Base-by-base conservation (phyloP, 2,888 invertebrate genomes). In the Metalampra italica region DNA sequence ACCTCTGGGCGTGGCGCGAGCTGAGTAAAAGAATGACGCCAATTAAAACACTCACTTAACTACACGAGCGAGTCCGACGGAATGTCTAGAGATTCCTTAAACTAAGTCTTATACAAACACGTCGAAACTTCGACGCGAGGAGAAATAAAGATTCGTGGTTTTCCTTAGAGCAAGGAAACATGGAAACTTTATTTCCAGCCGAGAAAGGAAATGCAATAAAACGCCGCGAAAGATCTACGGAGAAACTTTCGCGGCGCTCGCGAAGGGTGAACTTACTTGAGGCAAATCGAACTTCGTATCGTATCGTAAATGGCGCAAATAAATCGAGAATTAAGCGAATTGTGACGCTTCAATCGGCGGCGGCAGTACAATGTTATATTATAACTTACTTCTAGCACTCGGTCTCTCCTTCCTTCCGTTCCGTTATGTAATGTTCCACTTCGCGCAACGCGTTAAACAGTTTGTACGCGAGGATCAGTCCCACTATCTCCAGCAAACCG, bases 401-500 rank as follows among this genome's bases (percentile, higher is more conserved):
- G 30, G 88, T 88, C 64, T 88, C 88, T 54, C 88, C 88, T 60
- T 88, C 88, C 55, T 86, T 85, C 52, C 86, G 68, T 56, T 88
- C 88, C 5, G 80, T 80, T 22, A 89, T 85, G 51, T 89, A 88
- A 57, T 89, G 88, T 60, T 88, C 88, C 53, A 88, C 88, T 55
- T 88, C 88, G n/a, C 82, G 54, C 42, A 86, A 60, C 4, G 80
- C 77, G 47, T 79, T 73, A 70, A 88, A 88, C 39, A 89, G 71
- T 54, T 75, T 85, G 82, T 85, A 89, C 44, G 88, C 80, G 7
- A 88, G 59, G 9, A 85, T 64, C 3, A 81, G 71, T 41, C 88
- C 85, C 2, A 74, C 72, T 12, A 88, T 78, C 57, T 88, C 87
- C 32, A 87, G 56, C 32, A 88, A 37, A 2, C 81, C 78, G 9